Evolutionary conservation across 1,140 invertebrate genomes (phyloP).

Genomic region (Lithobius niger): DNA sequence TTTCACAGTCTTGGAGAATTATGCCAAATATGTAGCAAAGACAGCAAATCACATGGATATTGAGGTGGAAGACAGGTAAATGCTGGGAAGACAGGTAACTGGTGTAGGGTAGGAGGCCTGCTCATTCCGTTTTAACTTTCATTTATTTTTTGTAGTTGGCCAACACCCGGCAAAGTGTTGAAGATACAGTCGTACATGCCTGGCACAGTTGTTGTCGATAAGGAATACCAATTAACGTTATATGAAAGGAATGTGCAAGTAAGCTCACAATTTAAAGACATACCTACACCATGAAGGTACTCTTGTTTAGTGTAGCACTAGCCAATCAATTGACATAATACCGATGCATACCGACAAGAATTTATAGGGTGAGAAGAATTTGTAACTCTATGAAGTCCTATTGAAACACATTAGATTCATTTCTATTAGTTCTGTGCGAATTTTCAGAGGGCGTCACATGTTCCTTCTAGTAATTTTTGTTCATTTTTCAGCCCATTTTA

Average conservation of each 20-base stretch:
- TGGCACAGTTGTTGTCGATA: conserved; percentile 44
- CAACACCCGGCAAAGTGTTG: conserved; percentile 48
- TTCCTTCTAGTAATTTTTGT: no score
- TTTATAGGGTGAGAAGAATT: no score
- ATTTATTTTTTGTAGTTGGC: conserved; percentile 44
- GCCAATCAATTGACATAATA: no score
- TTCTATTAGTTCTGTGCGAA: no score
- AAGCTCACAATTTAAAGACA: conserved; percentile 16
- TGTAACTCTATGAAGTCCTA: no score
- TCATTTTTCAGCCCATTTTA: no score
- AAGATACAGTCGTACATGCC: conserved; percentile 55
- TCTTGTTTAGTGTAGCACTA: no score
- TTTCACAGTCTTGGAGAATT: conserved; percentile 62
- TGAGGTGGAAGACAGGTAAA: conserved; percentile 57
- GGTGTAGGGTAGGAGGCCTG: background rate
- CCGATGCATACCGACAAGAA: no score
- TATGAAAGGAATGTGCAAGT: conserved; percentile 66
- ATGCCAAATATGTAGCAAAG: conserved; percentile 57
- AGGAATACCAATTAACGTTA: conserved; percentile 53
- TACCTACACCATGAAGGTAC: no score
- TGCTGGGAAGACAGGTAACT: background rate
- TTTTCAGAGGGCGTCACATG: no score
- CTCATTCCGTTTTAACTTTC: conserved; percentile 5
- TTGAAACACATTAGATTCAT: no score
- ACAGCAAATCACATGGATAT: conserved; percentile 55